Base-by-base conservation (phyloP, 2,113 vertebrate species). In the Myrmecobius fasciatus region DNA sequence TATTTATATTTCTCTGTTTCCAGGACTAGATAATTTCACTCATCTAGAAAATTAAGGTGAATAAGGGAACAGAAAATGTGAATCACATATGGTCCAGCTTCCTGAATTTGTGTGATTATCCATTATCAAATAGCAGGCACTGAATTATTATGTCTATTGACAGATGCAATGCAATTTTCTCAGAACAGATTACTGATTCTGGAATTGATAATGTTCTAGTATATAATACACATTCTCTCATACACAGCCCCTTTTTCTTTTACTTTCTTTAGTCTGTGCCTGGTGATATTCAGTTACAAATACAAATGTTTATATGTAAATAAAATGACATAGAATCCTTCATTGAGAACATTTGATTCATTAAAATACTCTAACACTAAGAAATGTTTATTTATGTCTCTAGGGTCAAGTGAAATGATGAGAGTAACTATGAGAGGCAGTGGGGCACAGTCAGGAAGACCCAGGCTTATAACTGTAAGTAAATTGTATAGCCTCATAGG, bases 11-110 rank as follows among this genome's bases (percentile, higher is more conserved):
- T 83, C 97, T 93, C 90, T 90, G 43, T 95, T 92, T 94, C 92
- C 98, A 97, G 98, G 94, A 96, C 92, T 95, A 98, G 97, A 98
- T 97, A 97, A 98, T 98, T 98, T 96, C 95, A 96, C 97, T 97
- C 97, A 98, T 97, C 96, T 97, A 97, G 96, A 98, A 98, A 98
- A 98, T 98, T 98, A 97, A 98, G 96, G 98, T 98, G 96, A 97
- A 97, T 98, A 93, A 97, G 94, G 95, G 95, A 97, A 94, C 53
- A 95, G 97, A 97, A 97, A 96, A 95, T 94, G 97, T 96, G 91
- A 97, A 96, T 97, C 95, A 95, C 98, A 98, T 97, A 96, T 97
- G 96, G 96, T 97, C 96, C 91, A 97, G 96, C 97, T 97, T 98
- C 98, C 98, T 98, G 98, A 96, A 96, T 98, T 97, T 98, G 97